These are phyloP conservation scores for Pelecanus crispus DNA, from an alignment of 2,113 vertebrate genomes.

Conservation along the genomic window DNA sequence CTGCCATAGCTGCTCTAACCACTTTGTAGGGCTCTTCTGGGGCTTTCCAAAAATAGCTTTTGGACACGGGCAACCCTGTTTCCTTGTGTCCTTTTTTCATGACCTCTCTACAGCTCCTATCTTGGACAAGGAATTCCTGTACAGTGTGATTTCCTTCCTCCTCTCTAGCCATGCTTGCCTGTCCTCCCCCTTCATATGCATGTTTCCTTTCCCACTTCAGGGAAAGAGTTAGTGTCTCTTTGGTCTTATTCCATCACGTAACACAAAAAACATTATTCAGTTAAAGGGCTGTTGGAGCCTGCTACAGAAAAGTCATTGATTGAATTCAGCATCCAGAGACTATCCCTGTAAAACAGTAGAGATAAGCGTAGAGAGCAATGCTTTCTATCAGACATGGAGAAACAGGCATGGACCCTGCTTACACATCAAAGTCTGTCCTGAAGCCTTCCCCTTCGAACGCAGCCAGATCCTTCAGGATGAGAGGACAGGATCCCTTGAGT, in stretches of 20 bases:
- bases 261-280: neutral
- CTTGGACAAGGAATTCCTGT: neutral
- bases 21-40: neutral
- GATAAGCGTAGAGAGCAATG: neutral
- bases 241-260: neutral
- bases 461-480: neutral
- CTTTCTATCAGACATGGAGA: neutral
- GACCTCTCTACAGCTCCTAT: neutral
- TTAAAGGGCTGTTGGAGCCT: neutral
- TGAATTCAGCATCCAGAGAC: neutral
- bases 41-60: neutral
- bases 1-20: neutral
- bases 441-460: neutral
- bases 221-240: neutral
- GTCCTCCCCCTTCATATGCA: neutral
- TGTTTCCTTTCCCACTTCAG: neutral
- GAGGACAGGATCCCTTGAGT: neutral
- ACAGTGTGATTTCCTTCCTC: neutral
- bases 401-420: neutral
- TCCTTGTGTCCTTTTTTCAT: neutral
- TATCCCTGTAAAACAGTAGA: neutral
- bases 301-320: neutral
- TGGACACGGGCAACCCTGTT: neutral
- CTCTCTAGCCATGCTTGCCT: neutral
- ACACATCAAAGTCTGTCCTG: neutral